Conservation (phyloP, 1,140 invertebrate genomes). For the Vanessa atalanta region DNA sequence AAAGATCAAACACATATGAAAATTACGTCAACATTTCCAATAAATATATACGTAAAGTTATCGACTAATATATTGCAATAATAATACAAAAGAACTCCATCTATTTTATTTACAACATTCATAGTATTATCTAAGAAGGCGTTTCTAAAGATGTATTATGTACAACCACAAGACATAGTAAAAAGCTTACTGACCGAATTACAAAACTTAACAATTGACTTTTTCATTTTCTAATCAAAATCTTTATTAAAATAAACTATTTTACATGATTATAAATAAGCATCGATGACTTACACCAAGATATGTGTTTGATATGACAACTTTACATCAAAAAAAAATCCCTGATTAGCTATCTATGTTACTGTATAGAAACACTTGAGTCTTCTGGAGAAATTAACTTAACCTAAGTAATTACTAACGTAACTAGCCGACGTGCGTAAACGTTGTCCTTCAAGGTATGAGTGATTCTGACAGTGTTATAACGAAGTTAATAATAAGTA, state of each 20-base stretch:
- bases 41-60: slow-evolving; percentile 45
- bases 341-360: slow-evolving; percentile 15
- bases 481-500: slow-evolving; percentile 45
- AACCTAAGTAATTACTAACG: slow-evolving; percentile 19
- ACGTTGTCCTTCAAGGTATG: slow-evolving; percentile 30
- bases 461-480: slow-evolving; percentile 21
- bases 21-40: slow-evolving; percentile 44
- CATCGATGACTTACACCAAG: slow-evolving; percentile 34
- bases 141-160: slow-evolving; percentile 64
- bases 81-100: slow-evolving; percentile 50
- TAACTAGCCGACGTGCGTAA: slow-evolving; percentile 27
- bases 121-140: slow-evolving; percentile 71
- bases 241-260: slow-evolving; percentile 38
- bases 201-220: slow-evolving; percentile 29
- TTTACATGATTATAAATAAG: slow-evolving; percentile 33
- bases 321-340: slow-evolving; percentile 1
- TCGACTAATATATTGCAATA: slow-evolving; percentile 42
- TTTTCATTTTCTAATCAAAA: slow-evolving; percentile 7
- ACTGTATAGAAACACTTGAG: slow-evolving; percentile 27
- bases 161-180: slow-evolving; percentile 47
- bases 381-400: slow-evolving; percentile 21
- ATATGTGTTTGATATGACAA: slow-evolving; percentile 47
- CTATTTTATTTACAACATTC: slow-evolving; percentile 63
- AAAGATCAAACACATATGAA: slow-evolving; percentile 40
- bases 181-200: slow-evolving; percentile 34